Evolutionary conservation across 2,797 vertebrate genomes (phyloP), one percentile per base, ranked within the genome.

Genomic region (Chloroceryle amazona): DNA sequence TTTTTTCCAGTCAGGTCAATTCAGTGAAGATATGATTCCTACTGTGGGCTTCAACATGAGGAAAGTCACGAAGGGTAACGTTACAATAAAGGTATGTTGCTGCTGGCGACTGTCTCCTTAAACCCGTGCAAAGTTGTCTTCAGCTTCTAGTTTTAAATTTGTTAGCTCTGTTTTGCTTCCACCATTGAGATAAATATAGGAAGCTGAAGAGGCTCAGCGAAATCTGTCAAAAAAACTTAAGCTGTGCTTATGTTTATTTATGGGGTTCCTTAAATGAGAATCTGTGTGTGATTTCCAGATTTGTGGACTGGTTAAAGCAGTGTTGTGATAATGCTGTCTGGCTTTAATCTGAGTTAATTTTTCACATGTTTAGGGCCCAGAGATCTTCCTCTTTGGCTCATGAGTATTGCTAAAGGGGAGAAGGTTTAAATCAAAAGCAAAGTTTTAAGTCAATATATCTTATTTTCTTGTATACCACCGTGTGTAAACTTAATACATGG

Each of bases 41-140:
- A 99, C 99, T 12, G 99, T 99, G 46, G 99, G 99, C 67, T 99
- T 99, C 98, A 99, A 99, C 98, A 99, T 99, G 99, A 98, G 99
- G 67, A 99, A 99, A 95, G 99, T 99, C 92, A 99, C 99, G 3
- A 99, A 99, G 98, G 99, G 99, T 97, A 99, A 99, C 4, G 99
- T 99, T 96, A 99, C 99, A 76, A 99, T 99, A 98, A 99, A 99
- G 99, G 99, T 99, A 98, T 0, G 98, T 97, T 18, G 13, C 62
- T 17, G 3, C 29, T 65, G 41, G 28, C 63, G 49, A 21, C 54
- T 55, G n/a, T 23, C 54, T 42, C 55, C 74, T 58, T 54, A 75
- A 84, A 67, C 26, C 28, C 21, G 1, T 67, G n/a, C n/a, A 39
- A 76, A 15, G 65, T 37, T 71, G 31, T 60, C 25, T 83, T 80